phyloP scores from a whole-genome alignment of 2,888 invertebrate genomes.

The Ochropacha duplaris region DNA sequence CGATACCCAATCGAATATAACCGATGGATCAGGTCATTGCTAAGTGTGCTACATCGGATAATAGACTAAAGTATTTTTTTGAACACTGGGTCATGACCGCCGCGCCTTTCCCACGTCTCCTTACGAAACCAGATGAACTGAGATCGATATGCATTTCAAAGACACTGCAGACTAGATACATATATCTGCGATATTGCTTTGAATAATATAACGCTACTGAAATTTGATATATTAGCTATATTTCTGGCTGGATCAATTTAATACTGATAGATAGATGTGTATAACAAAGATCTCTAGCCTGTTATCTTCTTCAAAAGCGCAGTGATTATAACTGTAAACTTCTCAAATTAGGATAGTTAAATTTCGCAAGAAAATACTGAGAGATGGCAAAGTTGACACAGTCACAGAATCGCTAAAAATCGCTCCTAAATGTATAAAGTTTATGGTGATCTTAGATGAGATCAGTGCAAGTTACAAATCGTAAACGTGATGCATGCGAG shows the following conservation, averaged over 20 bases:
- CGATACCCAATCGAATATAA: conserved; percentile 14
- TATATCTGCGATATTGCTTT: not conserved
- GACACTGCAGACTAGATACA: not conserved
- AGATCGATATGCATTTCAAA: conserved; percentile 17
- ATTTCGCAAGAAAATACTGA: not conserved
- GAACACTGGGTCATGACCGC: conserved; percentile 30
- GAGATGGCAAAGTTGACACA: too few relatives aligned
- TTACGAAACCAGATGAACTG: conserved; percentile 35
- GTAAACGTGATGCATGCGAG: conserved; percentile 24
- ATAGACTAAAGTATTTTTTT: conserved; percentile 25
- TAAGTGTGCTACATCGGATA: conserved; percentile 16
- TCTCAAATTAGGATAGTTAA: not conserved
- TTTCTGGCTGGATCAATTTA: too few relatives aligned
- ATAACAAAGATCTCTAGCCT: too few relatives aligned
- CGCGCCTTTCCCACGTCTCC: conserved; percentile 35
- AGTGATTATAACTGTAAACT: not conserved
- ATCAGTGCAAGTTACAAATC: conserved; percentile 18
- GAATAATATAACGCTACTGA: not conserved
- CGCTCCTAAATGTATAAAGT: not conserved
- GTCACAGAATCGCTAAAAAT: too few relatives aligned
- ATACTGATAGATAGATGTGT: too few relatives aligned
- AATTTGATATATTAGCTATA: too few relatives aligned
- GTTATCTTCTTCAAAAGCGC: too few relatives aligned
- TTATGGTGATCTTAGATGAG: not conserved
- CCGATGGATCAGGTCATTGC: conserved; percentile 21